Conservation (phyloP, 2,797 vertebrate genomes). For the Aythya fuligula region DNA sequence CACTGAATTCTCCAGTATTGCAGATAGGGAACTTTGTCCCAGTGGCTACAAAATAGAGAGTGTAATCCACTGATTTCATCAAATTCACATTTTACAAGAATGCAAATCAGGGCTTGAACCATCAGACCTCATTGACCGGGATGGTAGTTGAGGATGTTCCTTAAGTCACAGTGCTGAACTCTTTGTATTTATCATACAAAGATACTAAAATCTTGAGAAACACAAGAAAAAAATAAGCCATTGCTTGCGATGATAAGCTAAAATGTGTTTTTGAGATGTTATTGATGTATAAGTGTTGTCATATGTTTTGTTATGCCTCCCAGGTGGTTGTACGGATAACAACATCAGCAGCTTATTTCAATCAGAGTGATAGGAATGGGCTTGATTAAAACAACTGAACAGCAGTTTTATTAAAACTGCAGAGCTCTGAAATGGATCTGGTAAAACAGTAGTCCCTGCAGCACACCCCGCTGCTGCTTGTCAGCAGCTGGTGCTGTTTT, state of each 20-base stretch:
- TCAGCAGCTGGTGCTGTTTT: not conserved
- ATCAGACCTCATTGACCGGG: not conserved
- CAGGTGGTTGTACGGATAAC: not conserved
- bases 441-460: not conserved
- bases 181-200: not conserved
- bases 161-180: not conserved
- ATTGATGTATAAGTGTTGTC: not conserved
- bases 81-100: not conserved
- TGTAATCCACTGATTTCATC: not conserved
- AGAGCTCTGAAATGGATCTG: not conserved
- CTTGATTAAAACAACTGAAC: not conserved
- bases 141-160: not conserved
- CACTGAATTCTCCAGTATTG: not conserved
- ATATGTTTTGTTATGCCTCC: not conserved
- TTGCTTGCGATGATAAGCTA: not conserved
- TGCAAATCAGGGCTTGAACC: not conserved
- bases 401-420: not conserved
- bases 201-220: not conserved
- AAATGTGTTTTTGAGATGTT: not conserved
- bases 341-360: not conserved
- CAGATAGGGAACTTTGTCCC: not conserved
- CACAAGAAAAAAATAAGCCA: too few relatives aligned
- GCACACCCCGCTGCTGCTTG: not conserved
- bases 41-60: not conserved
- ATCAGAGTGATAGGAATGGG: not conserved